phyloP scores from a whole-genome alignment of 2,888 invertebrate species.

The Panopea generosa region DNA sequence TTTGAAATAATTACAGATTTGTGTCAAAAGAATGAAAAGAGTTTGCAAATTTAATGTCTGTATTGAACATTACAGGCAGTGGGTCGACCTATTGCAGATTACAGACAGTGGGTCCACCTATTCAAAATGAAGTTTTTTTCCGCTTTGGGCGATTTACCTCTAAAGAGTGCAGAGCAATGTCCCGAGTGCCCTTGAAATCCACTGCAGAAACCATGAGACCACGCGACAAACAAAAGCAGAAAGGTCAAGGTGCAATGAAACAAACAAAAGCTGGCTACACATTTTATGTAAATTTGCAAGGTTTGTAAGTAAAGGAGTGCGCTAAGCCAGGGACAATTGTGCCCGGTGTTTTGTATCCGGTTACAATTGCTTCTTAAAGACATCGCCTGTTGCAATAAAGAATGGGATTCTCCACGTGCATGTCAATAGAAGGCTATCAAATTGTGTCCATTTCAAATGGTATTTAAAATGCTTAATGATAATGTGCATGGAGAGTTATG shows the following conservation, averaged over 20 bases:
- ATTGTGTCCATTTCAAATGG: constrained; percentile 19
- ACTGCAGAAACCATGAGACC: neutral
- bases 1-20: constrained; percentile 54
- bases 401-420: constrained; percentile 24
- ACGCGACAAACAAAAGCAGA: neutral
- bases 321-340: constrained; percentile 23
- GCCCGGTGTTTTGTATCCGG: constrained; percentile 51
- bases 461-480: constrained; percentile 24
- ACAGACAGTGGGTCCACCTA: constrained; percentile 1
- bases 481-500: constrained; percentile 21
- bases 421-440: constrained; percentile 38
- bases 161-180: neutral
- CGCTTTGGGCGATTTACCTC: neutral
- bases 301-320: constrained; percentile 44
- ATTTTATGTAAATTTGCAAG: constrained; percentile 57
- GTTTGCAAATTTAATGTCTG: constrained; percentile 6
- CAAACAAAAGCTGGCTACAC: constrained; percentile 33
- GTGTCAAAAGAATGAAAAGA: constrained; percentile 30
- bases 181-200: neutral
- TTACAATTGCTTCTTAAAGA: constrained; percentile 42
- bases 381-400: constrained; percentile 23
- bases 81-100: constrained; percentile 4
- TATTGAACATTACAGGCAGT: neutral
- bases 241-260: neutral
- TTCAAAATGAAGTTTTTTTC: neutral